Evolutionary conservation across 2,888 invertebrate species (phyloP).

Genomic region (Desoria tigrina): DNA sequence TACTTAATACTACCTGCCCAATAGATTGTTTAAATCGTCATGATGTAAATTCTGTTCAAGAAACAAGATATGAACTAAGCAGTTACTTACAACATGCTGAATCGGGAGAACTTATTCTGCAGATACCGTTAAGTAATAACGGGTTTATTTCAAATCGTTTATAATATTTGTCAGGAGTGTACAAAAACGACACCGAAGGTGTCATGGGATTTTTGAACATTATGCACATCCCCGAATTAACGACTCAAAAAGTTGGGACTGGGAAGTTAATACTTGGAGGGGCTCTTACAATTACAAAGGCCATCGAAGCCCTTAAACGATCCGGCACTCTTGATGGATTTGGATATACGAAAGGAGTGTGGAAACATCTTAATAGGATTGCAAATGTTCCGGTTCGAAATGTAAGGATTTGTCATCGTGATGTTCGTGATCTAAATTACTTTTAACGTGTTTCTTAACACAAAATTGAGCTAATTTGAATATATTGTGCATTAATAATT

Average conservation of each 20-base stretch:
- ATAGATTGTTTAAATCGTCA: no score
- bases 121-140: no score
- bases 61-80: no score
- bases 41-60: no score
- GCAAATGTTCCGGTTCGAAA: conserved; percentile 73
- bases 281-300: neutral
- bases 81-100: no score
- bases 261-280: conserved; percentile 9
- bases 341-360: neutral
- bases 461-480: neutral
- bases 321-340: conserved; percentile 1
- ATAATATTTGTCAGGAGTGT: conserved; percentile 38
- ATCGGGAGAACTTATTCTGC: no score
- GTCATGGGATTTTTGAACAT: conserved; percentile 31
- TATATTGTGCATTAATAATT: conserved; percentile 3
- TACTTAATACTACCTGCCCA: no score
- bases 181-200: conserved; percentile 29
- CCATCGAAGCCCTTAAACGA: neutral
- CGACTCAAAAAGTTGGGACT: neutral
- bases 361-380: conserved; percentile 67
- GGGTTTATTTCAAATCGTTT: conserved; percentile 61
- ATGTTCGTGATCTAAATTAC: no score
- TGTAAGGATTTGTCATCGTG: no score
- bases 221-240: conserved; percentile 24
- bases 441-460: conserved; percentile 16